These are phyloP conservation scores for Lasioglossum malachurum DNA, from an alignment of 2,888 invertebrate genomes.

Conservation along the genomic window DNA sequence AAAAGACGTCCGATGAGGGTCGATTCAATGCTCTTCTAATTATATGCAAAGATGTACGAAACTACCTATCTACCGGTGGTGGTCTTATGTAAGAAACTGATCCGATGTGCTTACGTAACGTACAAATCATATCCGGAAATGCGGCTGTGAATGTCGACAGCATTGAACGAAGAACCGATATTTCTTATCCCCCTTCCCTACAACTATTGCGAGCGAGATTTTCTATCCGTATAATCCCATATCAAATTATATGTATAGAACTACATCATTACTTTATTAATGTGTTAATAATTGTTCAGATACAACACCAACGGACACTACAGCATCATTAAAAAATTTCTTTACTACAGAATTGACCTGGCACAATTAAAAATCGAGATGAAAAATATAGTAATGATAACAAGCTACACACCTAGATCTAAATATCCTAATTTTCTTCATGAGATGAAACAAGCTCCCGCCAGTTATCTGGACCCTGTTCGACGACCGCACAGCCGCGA, in stretches of 20 bases:
- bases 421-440: too few relatives aligned
- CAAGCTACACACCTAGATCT: too few relatives aligned
- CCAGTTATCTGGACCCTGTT: too few relatives aligned
- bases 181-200: slow-evolving; percentile 12
- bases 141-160: slow-evolving; percentile 42
- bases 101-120: slow-evolving; percentile 66
- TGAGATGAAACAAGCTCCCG: too few relatives aligned
- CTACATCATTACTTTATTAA: not conserved
- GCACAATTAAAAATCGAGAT: too few relatives aligned
- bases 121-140: slow-evolving; percentile 64
- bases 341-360: too few relatives aligned
- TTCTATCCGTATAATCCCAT: not conserved
- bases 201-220: not conserved
- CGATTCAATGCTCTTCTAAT: slow-evolving; percentile 83
- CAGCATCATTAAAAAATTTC: too few relatives aligned
- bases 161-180: slow-evolving; percentile 38
- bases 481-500: too few relatives aligned
- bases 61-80: slow-evolving; percentile 64
- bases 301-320: too few relatives aligned
- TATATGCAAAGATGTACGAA: slow-evolving; percentile 83
- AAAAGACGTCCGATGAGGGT: slow-evolving; percentile 79
- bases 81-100: slow-evolving; percentile 58
- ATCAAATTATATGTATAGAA: not conserved
- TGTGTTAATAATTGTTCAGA: too few relatives aligned
- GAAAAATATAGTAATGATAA: too few relatives aligned